Conservation (phyloP, 2,888 invertebrate species). For the Synanthedon andrenaeformis region DNA sequence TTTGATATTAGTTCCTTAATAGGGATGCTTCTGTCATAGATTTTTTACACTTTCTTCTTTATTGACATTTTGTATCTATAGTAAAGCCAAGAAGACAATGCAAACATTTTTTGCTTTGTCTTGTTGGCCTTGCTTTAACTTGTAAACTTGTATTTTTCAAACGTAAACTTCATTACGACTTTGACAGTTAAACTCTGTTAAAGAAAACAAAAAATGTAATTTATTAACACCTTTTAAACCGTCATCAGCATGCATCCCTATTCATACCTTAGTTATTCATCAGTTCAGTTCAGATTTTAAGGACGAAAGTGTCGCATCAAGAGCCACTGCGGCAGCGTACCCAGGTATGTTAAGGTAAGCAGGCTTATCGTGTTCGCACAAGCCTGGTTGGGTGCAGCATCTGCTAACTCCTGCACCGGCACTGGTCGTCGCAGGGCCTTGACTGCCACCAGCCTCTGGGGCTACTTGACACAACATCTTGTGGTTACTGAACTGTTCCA, state of each 20-base stretch:
- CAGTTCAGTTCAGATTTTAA: conserved; percentile 65
- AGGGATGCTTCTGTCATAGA: background rate
- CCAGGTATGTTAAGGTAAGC: conserved; percentile 66
- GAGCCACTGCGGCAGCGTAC: conserved; percentile 54
- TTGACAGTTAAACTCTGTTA: too few species aligned
- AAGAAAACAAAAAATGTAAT: too few species aligned
- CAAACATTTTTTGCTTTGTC: too few species aligned
- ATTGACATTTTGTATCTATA: too few species aligned
- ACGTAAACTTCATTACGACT: too few species aligned
- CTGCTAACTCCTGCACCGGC: conserved; percentile 30
- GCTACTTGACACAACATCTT: conserved; percentile 57
- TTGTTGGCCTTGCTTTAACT: too few species aligned
- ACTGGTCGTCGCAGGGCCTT: conserved; percentile 18
- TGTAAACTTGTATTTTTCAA: too few species aligned
- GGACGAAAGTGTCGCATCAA: conserved; percentile 61
- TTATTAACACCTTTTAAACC: conserved; percentile 1
- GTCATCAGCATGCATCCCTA: conserved; percentile 4
- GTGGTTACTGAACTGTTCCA: conserved; percentile 65
- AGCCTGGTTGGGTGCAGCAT: conserved; percentile 60
- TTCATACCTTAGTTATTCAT: conserved; percentile 23
- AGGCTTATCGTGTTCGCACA: conserved; percentile 67
- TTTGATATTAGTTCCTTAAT: background rate
- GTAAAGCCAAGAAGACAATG: too few species aligned
- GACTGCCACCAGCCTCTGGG: conserved; percentile 39
- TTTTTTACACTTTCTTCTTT: too few species aligned